phyloP scores from a whole-genome alignment of 2,888 invertebrate species.

The Trypoxylon attenuatum region DNA sequence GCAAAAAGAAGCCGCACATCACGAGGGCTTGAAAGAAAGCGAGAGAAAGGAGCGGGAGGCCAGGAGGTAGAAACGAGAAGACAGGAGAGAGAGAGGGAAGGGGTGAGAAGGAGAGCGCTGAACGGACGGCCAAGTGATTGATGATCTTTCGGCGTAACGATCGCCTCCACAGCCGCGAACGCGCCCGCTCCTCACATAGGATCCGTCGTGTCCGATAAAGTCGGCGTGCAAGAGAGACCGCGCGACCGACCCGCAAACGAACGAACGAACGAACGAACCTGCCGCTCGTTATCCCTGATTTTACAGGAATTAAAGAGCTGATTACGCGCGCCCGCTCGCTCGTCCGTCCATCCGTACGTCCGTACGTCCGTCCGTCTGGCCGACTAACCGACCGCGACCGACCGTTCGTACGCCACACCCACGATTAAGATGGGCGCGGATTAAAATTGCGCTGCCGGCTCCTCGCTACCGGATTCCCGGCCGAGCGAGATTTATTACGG shows the following conservation, averaged over 20 bases:
- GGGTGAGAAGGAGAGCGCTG: slow-evolving; percentile 49
- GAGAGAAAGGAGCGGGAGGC: not conserved
- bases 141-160: slow-evolving; percentile 64
- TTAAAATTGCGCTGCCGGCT: slow-evolving; percentile 47
- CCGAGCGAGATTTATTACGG: slow-evolving; percentile 31
- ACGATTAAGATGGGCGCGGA: slow-evolving; percentile 56
- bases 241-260: slow-evolving; percentile 40
- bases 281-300: slow-evolving; percentile 61
- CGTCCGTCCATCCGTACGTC: too few relatives aligned
- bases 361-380: too few relatives aligned
- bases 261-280: slow-evolving; percentile 25
- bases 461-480: slow-evolving; percentile 31
- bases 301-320: slow-evolving; percentile 61
- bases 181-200: slow-evolving; percentile 46
- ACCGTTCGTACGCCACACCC: slow-evolving; percentile 41
- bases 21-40: not conserved
- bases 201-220: slow-evolving; percentile 35
- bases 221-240: slow-evolving; percentile 19
- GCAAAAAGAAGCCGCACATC: too few relatives aligned
- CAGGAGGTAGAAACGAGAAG: not conserved
- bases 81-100: slow-evolving; percentile 1
- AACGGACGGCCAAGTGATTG: slow-evolving; percentile 61
- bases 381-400: too few relatives aligned
- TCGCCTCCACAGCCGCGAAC: slow-evolving; percentile 55
- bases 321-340: slow-evolving; percentile 56